Evolutionary conservation across 92 coral and sea anemone species (phyloP).

Genomic region (Palythoa grandiflora): DNA sequence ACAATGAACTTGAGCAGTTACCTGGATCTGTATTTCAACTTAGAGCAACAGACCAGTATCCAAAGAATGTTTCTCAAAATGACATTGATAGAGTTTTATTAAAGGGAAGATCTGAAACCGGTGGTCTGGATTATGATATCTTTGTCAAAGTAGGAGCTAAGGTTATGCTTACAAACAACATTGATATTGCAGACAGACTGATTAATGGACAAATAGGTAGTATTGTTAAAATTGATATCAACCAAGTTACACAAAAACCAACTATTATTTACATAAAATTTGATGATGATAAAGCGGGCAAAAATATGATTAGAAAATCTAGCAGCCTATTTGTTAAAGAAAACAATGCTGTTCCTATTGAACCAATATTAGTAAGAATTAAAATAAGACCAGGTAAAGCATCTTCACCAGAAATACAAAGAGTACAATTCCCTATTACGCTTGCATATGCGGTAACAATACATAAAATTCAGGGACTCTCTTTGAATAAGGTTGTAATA

Average conservation of each 20-base stretch:
- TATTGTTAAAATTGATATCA: background rate
- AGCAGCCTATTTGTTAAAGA: constrained; percentile 24
- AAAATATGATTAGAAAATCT: background rate
- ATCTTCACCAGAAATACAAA: background rate
- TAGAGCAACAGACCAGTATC: constrained; percentile 62
- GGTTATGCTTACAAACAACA: constrained; percentile 43
- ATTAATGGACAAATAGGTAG: constrained; percentile 28
- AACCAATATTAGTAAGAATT: constrained; percentile 61
- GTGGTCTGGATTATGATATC: constrained; percentile 22
- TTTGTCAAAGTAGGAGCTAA: constrained; percentile 26
- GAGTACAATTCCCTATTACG: constrained; percentile 70
- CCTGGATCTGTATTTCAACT: constrained; percentile 26
- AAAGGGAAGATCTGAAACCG: constrained; percentile 57
- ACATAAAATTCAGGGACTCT: constrained; percentile 46
- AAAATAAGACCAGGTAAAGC: constrained; percentile 24
- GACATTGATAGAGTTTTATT: constrained; percentile 75
- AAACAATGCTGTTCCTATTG: constrained; percentile 41
- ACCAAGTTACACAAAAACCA: constrained; percentile 26
- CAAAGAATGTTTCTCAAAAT: constrained; percentile 62
- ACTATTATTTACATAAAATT: constrained; percentile 14
- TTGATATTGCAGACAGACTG: constrained; percentile 57
- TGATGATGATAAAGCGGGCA: constrained; percentile 23
- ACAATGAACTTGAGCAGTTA: background rate
- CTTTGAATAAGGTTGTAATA: constrained; percentile 35
- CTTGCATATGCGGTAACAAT: constrained; percentile 63